phyloP scores from a whole-genome alignment of 2,797 vertebrate species.

The Babyrousa celebensis region DNA sequence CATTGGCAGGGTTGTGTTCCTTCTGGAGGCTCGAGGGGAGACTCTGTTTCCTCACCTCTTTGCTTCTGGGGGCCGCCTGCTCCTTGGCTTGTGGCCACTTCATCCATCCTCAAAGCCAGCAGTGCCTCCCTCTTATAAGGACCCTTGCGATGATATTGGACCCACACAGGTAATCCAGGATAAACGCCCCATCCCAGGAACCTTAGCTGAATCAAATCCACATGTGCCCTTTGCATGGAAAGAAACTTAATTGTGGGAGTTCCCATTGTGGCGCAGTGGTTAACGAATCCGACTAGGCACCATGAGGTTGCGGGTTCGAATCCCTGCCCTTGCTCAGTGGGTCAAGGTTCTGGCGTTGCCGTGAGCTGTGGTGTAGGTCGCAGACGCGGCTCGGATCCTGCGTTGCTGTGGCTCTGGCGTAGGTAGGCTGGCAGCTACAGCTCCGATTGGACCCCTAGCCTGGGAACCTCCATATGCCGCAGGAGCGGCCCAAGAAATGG shows the following conservation, averaged over 20 bases:
- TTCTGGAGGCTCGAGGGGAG: not conserved
- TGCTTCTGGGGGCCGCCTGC: not conserved
- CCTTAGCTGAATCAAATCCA: not conserved
- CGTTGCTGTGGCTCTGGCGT: no score
- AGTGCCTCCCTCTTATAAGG: not conserved
- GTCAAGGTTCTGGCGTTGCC: no score
- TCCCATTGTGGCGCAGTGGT: no score
- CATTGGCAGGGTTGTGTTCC: not conserved
- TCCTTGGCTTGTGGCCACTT: not conserved
- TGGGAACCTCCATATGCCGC: no score
- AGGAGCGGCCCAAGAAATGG: no score
- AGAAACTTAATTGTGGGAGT: not conserved
- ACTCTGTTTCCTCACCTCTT: not conserved
- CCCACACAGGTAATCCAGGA: not conserved
- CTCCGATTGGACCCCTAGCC: no score
- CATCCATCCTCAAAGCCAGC: not conserved
- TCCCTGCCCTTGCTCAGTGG: no score
- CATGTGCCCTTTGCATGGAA: not conserved
- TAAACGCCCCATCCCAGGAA: not conserved
- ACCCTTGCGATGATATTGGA: not conserved
- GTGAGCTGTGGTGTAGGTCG: no score
- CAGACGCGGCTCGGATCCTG: no score
- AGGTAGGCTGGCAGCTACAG: no score
- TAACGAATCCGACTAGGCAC: no score
- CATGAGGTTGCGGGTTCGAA: no score